Percentiles rank a stretch among this genome's conserved stretches.
phyloP scores from a whole-genome alignment of 1,140 invertebrate species.

The Drosophila tani region DNA sequence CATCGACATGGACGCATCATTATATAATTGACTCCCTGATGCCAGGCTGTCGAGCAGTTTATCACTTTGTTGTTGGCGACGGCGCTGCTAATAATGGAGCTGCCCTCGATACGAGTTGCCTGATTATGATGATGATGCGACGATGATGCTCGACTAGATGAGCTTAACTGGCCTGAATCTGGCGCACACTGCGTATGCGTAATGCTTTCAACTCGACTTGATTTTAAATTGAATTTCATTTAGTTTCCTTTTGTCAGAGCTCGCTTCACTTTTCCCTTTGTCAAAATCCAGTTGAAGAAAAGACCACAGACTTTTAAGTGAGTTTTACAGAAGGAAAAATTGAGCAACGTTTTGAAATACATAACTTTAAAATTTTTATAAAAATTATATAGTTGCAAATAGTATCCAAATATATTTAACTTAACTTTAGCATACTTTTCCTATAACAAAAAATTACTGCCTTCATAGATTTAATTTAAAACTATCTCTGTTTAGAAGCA shows the following conservation, averaged over 20 bases:
- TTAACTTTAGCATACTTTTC: no score
- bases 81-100: constrained; percentile 35
- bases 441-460: no score
- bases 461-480: no score
- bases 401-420: no score
- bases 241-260: constrained; percentile 1
- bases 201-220: constrained; percentile 10
- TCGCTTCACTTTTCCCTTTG: neutral
- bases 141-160: constrained; percentile 10
- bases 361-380: neutral
- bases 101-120: constrained; percentile 20
- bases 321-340: neutral
- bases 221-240: constrained; percentile 13
- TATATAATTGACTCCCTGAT: constrained; percentile 64
- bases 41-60: constrained; percentile 56
- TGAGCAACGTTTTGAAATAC: no score
- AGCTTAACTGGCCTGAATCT: neutral
- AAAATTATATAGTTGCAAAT: no score
- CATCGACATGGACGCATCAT: constrained; percentile 29
- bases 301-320: no score
- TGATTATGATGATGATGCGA: constrained; percentile 24
- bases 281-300: neutral
- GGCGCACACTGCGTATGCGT: constrained; percentile 40
- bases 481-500: no score
- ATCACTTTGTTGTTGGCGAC: constrained; percentile 53